These are phyloP conservation scores for Acanthosepion pharaonis DNA, from an alignment of 2,888 invertebrate species.

Conservation along the genomic window DNA sequence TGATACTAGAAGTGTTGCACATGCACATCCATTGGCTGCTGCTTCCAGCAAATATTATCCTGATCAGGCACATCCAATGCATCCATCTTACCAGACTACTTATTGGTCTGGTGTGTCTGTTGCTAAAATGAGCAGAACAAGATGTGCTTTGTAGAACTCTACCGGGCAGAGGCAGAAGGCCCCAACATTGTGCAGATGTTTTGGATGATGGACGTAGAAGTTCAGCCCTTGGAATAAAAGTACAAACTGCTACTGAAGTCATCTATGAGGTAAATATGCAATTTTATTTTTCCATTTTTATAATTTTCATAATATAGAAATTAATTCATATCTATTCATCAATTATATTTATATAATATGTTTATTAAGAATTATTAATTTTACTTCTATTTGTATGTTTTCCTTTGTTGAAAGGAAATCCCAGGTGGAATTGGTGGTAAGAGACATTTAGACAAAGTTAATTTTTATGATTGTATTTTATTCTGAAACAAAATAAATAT, in stretches of 20 bases:
- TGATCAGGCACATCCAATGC: background rate
- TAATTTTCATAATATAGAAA: too few relatives aligned
- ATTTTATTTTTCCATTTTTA: background rate
- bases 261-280: background rate
- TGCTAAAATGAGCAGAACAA: background rate
- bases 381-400: background rate
- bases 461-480: too few relatives aligned
- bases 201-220: background rate
- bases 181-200: background rate
- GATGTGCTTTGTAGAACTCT: slow-evolving; percentile 33
- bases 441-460: background rate
- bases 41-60: background rate
- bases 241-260: background rate
- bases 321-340: too few relatives aligned
- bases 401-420: background rate
- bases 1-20: slow-evolving; percentile 23
- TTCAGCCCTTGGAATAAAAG: background rate
- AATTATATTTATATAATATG: background rate
- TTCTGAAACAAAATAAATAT: too few relatives aligned
- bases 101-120: slow-evolving; percentile 8
- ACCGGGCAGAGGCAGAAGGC: slow-evolving; percentile 22
- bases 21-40: background rate
- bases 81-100: background rate
- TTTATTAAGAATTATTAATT: background rate
- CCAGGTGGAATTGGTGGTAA: background rate